Evolutionary conservation across 1,140 invertebrate species (phyloP), one percentile per base, ranked within the genome.

Genomic region (Panonychus citri): DNA sequence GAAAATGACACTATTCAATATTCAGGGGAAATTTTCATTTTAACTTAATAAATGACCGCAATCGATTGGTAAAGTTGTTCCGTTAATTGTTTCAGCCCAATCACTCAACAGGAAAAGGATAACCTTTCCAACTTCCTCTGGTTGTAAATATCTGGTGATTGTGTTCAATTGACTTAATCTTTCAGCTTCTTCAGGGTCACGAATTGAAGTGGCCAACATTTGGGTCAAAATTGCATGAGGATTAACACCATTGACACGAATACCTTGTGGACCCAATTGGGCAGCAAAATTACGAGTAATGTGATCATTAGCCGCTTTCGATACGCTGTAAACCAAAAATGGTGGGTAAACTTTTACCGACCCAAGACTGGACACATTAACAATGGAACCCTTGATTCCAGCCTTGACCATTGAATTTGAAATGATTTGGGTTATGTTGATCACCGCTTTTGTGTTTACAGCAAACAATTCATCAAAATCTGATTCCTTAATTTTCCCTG

Each of bases 191-290:
- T 5, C 30, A 7, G 5, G 5, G 12, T 34, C 12, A n/a, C n/a
- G n/a, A 7, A 7, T 34, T 7, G 30, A 12, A 5, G 12, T 12
- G 5, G 30, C 30, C 5, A n/a, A 7, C 12, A 34, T 83, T 85
- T 85, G 93, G 87, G 57, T 80, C 81, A 4, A 88, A 93, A 72
- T 88, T 72, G 17, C 85, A 1, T 85, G 88, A 12, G 89, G 89
- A 71, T 90, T 89, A 0, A 94, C 80, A 53, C 76, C 74, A 66
- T 94, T 94, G 0, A 89, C 82, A 58, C 89, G 75, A 57, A 95
- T 91, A 57, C 74, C 50, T 49, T 61, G 58, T 19, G 77, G 77
- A 0, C 86, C 88, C 21, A 93, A 70, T 71, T 94, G 88, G 24
- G 87, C 65, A 0, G 88, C 87, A 77, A 89, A 80, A 0, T 77